phyloP scores from a whole-genome alignment of 2,888 invertebrate species.

The Automeris io region DNA sequence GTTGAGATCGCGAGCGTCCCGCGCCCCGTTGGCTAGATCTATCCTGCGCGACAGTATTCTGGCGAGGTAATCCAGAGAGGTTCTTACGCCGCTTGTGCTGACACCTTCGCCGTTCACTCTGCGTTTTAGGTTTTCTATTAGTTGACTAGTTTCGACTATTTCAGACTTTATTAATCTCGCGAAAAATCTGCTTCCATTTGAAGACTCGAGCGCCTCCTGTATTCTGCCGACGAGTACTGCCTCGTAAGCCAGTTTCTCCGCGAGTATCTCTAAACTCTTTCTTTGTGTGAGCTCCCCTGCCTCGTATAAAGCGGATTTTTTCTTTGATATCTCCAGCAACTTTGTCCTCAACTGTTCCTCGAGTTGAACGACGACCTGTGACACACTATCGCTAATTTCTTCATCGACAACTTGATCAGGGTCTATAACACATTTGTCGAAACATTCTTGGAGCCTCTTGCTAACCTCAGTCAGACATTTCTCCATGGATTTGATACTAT shows the following conservation, averaged over 20 bases:
- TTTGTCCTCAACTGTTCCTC: conserved; percentile 83
- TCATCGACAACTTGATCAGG: conserved; percentile 46
- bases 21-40: conserved; percentile 51
- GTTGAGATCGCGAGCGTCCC: conserved; percentile 37
- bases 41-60: conserved; percentile 85
- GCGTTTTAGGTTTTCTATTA: conserved; percentile 83
- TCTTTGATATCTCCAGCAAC: conserved; percentile 81
- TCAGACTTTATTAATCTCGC: conserved; percentile 81
- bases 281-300: conserved; percentile 82
- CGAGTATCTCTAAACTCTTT: conserved; percentile 82
- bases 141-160: conserved; percentile 85
- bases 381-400: conserved; percentile 70
- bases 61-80: conserved; percentile 83
- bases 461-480: conserved; percentile 79
- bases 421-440: conserved; percentile 77
- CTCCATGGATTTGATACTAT: conserved; percentile 79
- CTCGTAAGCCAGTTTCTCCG: conserved; percentile 89
- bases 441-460: conserved; percentile 77
- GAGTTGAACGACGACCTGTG: conserved; percentile 78
- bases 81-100: conserved; percentile 51
- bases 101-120: conserved; percentile 78
- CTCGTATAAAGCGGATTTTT: conserved; percentile 80
- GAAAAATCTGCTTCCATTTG: conserved; percentile 75
- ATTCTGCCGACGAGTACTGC: conserved; percentile 83
- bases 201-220: conserved; percentile 80